These are phyloP conservation scores for Brachyptera risi DNA, from an alignment of 2,888 invertebrate genomes.

Conservation along the genomic window DNA sequence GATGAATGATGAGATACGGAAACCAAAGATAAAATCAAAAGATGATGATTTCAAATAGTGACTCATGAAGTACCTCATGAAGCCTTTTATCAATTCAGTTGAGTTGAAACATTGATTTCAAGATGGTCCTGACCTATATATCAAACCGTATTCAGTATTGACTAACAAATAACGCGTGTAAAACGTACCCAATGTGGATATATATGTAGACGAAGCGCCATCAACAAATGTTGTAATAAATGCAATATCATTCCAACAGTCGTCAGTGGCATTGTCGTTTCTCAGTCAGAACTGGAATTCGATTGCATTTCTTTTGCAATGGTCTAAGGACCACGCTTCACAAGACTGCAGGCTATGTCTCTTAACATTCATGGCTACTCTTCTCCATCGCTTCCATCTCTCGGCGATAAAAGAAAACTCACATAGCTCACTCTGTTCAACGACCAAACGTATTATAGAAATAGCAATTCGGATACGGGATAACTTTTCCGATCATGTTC, in stretches of 20 bases:
- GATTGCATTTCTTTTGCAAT: neutral
- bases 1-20: too few species aligned
- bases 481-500: constrained; percentile 6
- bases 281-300: neutral
- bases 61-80: too few species aligned
- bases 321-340: neutral
- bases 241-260: neutral
- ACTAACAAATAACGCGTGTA: too few species aligned
- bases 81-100: too few species aligned
- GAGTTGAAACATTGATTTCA: too few species aligned
- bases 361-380: neutral
- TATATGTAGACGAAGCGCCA: too few species aligned
- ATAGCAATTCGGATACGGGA: neutral
- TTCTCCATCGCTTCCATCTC: neutral
- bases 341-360: neutral
- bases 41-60: too few species aligned
- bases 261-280: neutral
- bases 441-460: neutral
- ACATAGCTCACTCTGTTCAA: neutral
- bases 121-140: too few species aligned
- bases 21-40: too few species aligned
- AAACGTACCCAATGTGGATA: too few species aligned
- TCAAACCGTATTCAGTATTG: too few species aligned
- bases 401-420: neutral
- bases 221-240: neutral